Percentiles rank a stretch among this genome's conserved stretches.
Evolutionary conservation across 2,113 vertebrate genomes (phyloP).

Genomic region (Cromileptes altivelis): DNA sequence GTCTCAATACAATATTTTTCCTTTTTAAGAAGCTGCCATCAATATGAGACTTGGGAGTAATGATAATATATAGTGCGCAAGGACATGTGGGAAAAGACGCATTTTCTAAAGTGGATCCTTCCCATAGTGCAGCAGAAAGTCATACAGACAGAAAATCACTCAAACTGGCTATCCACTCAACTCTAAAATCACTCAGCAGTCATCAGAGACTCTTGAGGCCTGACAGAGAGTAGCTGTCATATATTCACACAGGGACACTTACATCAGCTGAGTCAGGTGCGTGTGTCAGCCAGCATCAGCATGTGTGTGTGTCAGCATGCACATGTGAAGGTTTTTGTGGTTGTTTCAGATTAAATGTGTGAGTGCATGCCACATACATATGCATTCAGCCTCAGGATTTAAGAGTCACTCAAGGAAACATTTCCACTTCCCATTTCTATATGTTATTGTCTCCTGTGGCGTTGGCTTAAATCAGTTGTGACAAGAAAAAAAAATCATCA

Average conservation of each 20-base stretch:
- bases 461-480: conserved; percentile 8
- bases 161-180: conserved; percentile 74
- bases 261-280: conserved; percentile 38
- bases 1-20: conserved; percentile 4
- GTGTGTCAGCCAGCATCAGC: neutral
- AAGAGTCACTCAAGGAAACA: conserved; percentile 22
- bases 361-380: neutral
- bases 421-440: conserved; percentile 4
- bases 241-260: conserved; percentile 60
- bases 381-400: conserved; percentile 4
- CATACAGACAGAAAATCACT: conserved; percentile 68
- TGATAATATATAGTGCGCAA: conserved; percentile 31
- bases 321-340: conserved; percentile 28
- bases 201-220: conserved; percentile 72
- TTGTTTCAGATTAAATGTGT: conserved; percentile 7
- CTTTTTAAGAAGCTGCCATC: neutral
- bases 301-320: conserved; percentile 15
- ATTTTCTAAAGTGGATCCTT: conserved; percentile 62
- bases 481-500: conserved; percentile 11
- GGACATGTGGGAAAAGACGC: conserved; percentile 32
- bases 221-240: conserved; percentile 71
- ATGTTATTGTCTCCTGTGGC: conserved; percentile 14
- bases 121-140: conserved; percentile 45
- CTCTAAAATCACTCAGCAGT: conserved; percentile 75
- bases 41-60: conserved; percentile 9